Percentiles rank a stretch among this genome's conserved stretches.
Evolutionary conservation across 2,888 invertebrate genomes (phyloP).

Genomic region (Pollenia angustigena): DNA sequence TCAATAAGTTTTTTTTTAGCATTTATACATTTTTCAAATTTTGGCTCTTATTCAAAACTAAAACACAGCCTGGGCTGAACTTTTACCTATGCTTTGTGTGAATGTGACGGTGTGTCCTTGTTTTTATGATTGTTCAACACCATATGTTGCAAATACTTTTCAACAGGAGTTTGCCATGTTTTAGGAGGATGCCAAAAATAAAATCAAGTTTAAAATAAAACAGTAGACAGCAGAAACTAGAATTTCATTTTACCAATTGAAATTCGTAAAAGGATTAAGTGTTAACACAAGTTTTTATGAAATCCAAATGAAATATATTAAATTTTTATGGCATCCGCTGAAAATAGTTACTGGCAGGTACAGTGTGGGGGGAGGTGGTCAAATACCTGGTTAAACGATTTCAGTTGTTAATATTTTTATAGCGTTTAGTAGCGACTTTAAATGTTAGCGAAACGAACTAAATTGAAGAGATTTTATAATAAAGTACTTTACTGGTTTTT

Average conservation of each 20-base stretch:
- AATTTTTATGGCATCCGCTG: not conserved
- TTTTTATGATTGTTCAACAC: slow-evolving; percentile 36
- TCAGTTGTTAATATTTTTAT: slow-evolving; percentile 44
- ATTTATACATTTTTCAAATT: slow-evolving; percentile 1
- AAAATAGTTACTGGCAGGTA: not conserved
- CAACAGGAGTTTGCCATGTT: not conserved
- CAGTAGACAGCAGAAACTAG: not conserved
- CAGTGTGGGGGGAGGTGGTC: not conserved
- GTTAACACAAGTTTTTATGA: slow-evolving; percentile 49
- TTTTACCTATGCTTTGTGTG: not conserved
- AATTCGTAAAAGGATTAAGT: slow-evolving; percentile 57
- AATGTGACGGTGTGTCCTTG: not conserved
- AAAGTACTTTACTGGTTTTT: not conserved
- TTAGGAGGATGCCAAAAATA: slow-evolving; percentile 29
- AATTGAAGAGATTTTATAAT: slow-evolving; percentile 7
- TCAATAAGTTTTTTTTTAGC: slow-evolving; percentile 2
- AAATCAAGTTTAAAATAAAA: slow-evolving; percentile 5
- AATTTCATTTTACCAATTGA: slow-evolving; percentile 45
- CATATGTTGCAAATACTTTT: slow-evolving; percentile 45
- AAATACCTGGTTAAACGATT: slow-evolving; percentile 18
- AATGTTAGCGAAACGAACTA: slow-evolving; percentile 11
- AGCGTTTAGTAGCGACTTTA: slow-evolving; percentile 1
- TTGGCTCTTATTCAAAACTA: slow-evolving; percentile 58
- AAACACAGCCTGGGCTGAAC: not conserved
- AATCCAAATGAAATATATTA: slow-evolving; percentile 45